phyloP scores from a whole-genome alignment of 2,888 invertebrate species.

The Magallana nippona region DNA sequence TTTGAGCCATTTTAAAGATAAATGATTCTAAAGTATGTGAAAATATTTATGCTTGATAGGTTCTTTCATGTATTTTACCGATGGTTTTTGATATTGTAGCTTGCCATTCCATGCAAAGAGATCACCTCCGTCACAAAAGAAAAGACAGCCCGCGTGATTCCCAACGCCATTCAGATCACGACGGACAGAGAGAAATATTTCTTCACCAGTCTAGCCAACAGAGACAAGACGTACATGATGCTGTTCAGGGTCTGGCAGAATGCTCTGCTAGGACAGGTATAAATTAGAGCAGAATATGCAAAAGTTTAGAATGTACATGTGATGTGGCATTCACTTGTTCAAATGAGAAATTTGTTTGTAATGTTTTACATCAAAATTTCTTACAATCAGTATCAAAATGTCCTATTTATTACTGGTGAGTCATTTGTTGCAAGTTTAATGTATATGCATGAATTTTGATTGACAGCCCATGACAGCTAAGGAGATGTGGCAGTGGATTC shows the following conservation, averaged over 20 bases:
- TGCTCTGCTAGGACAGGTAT: conserved; percentile 91
- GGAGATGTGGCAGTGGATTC: conserved; percentile 95
- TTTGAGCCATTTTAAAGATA: too few species aligned
- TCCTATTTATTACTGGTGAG: too few species aligned
- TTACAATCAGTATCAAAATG: too few species aligned
- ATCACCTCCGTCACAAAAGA: conserved; percentile 94
- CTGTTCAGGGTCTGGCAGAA: conserved; percentile 98
- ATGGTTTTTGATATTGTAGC: conserved; percentile 73
- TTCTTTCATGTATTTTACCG: too few species aligned
- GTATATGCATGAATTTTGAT: background rate
- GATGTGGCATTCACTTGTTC: too few species aligned
- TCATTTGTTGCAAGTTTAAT: too few species aligned
- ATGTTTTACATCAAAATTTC: too few species aligned
- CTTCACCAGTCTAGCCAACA: conserved; percentile 94
- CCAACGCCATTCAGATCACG: conserved; percentile 92
- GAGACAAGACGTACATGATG: conserved; percentile 97
- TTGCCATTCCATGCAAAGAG: conserved; percentile 92
- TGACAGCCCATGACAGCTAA: conserved; percentile 87
- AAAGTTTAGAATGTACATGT: too few species aligned
- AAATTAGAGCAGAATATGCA: too few species aligned
- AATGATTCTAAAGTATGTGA: too few species aligned
- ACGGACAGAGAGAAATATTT: conserved; percentile 88
- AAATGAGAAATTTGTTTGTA: too few species aligned
- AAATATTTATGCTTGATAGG: too few species aligned
- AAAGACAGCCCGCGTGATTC: conserved; percentile 87